Base-by-base conservation (phyloP, 2,113 vertebrate species). In the Phyllostomus hastatus region DNA sequence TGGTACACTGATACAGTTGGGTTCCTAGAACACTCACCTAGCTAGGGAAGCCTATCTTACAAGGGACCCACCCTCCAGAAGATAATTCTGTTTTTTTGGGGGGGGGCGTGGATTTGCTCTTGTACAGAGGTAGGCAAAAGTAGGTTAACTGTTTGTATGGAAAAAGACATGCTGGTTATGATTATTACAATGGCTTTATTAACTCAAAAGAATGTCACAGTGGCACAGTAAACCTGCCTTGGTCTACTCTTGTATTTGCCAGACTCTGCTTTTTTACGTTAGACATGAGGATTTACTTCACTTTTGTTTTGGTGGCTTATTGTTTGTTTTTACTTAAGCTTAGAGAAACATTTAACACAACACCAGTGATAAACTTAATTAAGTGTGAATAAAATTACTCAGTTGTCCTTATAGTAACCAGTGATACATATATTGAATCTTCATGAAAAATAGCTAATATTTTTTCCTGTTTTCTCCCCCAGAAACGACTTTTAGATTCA, bases 401-500 rank as follows among this genome's bases (percentile, higher is more conserved):
- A 67, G 9, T 75, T 94, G 54, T 90, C 84, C 38, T 70, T 75
- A 16, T 50, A 43, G 31, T 94, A 54, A 91, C 2, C 10, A 88
- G 15, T 57, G 19, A 84, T 33, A n/a, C 50, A 24, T 17, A 0
- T 84, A 41, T 70, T 91, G 69, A 80, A 64, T 80, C 87, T 95
- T 81, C n/a, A 28, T 76, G 48, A 48, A 67, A 35, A 80, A 7
- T 83, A 50, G 52, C 66, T 95, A 31, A 80, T 67, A 75, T 86
- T 54, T 57, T 67, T 78, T 66, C 6, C 38, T 91, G 7, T 28
- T 75, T 52, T 19, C 52, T 15, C 35, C 3, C 26, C 95, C 97
- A 99, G 99, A 99, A 99, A 96, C 97, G 97, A 4, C 97, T 88
- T 97, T 96, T 97, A 72, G 98, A 98, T 95, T 98, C 97, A 10